Percentiles rank a stretch among this genome's conserved stretches.
These are phyloP conservation scores for Meghimatium bilineatum DNA, from an alignment of 2,888 invertebrate genomes.

Conservation along the genomic window DNA sequence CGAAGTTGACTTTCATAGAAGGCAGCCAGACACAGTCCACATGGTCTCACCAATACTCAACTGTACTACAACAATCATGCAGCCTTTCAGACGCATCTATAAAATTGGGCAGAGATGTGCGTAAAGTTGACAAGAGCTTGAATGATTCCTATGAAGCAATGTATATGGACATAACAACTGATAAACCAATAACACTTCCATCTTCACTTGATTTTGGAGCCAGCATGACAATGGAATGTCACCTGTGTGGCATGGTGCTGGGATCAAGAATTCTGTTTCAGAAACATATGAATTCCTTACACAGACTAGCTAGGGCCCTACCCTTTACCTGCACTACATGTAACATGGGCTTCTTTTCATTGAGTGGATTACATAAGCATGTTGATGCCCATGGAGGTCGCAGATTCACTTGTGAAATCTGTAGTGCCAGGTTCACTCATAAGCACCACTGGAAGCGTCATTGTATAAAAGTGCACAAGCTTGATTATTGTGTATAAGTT, in stretches of 20 bases:
- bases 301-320: constrained; percentile 21
- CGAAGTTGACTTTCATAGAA: constrained; percentile 5
- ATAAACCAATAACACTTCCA: not conserved
- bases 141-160: not conserved
- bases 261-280: constrained; percentile 35
- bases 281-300: constrained; percentile 33
- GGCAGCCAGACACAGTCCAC: not conserved
- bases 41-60: not conserved
- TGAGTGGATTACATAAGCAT: constrained; percentile 29
- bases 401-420: constrained; percentile 22
- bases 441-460: constrained; percentile 36
- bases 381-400: constrained; percentile 16
- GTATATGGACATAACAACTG: not conserved
- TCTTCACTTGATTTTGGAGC: constrained; percentile 1
- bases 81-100: not conserved
- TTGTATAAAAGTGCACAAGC: constrained; percentile 21
- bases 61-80: not conserved
- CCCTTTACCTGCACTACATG: constrained; percentile 22
- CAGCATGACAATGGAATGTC: constrained; percentile 11
- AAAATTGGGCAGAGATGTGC: not conserved
- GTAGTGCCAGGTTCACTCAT: constrained; percentile 36
- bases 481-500: not conserved
- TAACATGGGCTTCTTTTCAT: constrained; percentile 28
- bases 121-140: not conserved
- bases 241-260: not conserved